Conservation (phyloP, 2,888 invertebrate species). For the Diplolepis rosae region DNA sequence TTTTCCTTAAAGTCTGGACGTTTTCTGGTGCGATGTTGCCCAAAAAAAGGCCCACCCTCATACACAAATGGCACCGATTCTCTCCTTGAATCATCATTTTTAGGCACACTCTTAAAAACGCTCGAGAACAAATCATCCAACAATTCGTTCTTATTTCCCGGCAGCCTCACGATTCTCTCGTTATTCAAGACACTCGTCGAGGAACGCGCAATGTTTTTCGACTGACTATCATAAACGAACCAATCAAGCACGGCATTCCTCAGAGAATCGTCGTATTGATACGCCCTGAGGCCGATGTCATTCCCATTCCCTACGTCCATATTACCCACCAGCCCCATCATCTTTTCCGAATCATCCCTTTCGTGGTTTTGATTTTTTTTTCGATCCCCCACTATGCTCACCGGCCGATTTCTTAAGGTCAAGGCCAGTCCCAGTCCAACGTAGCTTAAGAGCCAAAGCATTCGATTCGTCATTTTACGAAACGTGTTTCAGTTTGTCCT, state of each 20-base stretch:
- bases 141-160: constrained; percentile 49
- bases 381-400: constrained; percentile 51
- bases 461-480: constrained; percentile 65
- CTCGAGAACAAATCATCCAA: constrained; percentile 63
- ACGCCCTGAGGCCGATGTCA: constrained; percentile 44
- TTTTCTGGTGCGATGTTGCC: constrained; percentile 16
- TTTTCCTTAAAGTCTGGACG: background rate
- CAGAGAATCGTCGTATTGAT: constrained; percentile 36
- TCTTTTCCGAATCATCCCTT: no score
- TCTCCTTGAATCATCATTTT: constrained; percentile 39
- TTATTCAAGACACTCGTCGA: constrained; percentile 49
- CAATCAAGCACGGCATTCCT: constrained; percentile 59
- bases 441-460: constrained; percentile 69
- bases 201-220: constrained; percentile 47
- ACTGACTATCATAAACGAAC: constrained; percentile 56
- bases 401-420: constrained; percentile 64
- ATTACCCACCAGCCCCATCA: constrained; percentile 26
- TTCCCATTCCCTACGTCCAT: constrained; percentile 66
- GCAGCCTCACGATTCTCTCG: constrained; percentile 48
- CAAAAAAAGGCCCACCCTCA: constrained; percentile 41
- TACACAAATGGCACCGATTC: constrained; percentile 44
- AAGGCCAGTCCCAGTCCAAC: constrained; percentile 68
- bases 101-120: constrained; percentile 70
- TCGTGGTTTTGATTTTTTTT: constrained; percentile 28
- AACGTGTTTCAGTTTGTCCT: background rate